Percentiles rank a stretch among this genome's conserved stretches.
Conservation (phyloP, 2,113 vertebrate species). For the Pterocles burchelli region DNA sequence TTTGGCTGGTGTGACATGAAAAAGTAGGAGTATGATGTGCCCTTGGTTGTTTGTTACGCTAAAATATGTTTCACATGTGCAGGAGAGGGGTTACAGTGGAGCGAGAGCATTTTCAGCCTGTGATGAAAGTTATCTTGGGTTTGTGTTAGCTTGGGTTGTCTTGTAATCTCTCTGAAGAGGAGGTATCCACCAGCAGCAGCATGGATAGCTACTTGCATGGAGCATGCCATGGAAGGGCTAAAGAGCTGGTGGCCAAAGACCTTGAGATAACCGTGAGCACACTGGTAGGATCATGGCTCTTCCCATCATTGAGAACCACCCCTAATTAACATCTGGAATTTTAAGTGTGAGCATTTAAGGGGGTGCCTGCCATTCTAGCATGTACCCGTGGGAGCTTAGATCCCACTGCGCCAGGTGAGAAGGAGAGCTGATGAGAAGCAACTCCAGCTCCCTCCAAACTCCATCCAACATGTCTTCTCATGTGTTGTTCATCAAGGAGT, state of each 20-base stretch:
- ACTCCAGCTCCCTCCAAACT: neutral
- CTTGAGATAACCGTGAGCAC: neutral
- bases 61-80: neutral
- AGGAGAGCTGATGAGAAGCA: neutral
- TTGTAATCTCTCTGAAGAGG: neutral
- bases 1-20: neutral
- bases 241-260: neutral
- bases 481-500: neutral
- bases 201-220: neutral
- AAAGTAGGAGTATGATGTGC: neutral
- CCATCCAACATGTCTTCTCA: too few relatives aligned
- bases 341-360: neutral
- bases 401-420: neutral
- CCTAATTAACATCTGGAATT: neutral
- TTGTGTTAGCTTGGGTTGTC: neutral
- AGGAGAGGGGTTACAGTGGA: neutral
- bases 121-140: neutral
- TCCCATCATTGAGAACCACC: neutral
- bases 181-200: neutral
- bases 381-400: neutral
- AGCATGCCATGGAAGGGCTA: neutral
- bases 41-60: neutral
- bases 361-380: neutral
- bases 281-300: neutral
- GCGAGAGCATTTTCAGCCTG: neutral